A percentile compares a stretch with the other conserved stretches of the same genome.
phyloP scores from a whole-genome alignment of 2,113 vertebrate species.

The Caretta caretta region DNA sequence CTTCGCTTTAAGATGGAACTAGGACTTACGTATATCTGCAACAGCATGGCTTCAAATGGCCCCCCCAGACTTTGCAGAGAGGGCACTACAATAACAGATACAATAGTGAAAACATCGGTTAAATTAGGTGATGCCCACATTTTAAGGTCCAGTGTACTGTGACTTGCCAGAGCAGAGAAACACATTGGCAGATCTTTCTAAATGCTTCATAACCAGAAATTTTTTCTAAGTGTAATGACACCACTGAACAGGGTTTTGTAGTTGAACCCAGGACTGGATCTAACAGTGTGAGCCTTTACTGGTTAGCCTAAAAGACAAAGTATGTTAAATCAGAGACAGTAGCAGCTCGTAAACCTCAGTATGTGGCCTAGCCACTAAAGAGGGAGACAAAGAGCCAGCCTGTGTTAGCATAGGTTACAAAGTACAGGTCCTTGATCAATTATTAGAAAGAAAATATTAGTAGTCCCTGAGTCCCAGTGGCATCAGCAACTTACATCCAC shows the following conservation, averaged over 20 bases:
- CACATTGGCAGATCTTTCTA: not conserved
- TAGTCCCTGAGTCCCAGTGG: not conserved
- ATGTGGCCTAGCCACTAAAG: not conserved
- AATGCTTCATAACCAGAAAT: not conserved
- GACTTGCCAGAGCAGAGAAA: not conserved
- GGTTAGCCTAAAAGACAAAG: not conserved
- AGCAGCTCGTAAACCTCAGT: rapidly evolving
- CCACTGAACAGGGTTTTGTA: not conserved
- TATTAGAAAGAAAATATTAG: not conserved
- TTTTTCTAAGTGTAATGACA: not conserved
- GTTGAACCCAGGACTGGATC: not conserved
- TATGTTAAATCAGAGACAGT: not conserved
- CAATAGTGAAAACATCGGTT: not conserved
- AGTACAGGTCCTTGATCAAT: not conserved
- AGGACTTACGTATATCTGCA: not conserved
- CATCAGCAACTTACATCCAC: not conserved
- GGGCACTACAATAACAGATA: not conserved
- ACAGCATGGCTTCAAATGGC: not conserved
- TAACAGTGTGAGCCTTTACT: not conserved
- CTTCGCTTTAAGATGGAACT: not conserved
- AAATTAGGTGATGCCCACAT: not conserved
- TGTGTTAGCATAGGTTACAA: not conserved
- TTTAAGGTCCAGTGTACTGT: not conserved
- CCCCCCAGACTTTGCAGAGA: not conserved
- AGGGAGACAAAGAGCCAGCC: not conserved